Evolutionary conservation across 2,797 vertebrate genomes (phyloP).

Genomic region (Molossus alvarezi): DNA sequence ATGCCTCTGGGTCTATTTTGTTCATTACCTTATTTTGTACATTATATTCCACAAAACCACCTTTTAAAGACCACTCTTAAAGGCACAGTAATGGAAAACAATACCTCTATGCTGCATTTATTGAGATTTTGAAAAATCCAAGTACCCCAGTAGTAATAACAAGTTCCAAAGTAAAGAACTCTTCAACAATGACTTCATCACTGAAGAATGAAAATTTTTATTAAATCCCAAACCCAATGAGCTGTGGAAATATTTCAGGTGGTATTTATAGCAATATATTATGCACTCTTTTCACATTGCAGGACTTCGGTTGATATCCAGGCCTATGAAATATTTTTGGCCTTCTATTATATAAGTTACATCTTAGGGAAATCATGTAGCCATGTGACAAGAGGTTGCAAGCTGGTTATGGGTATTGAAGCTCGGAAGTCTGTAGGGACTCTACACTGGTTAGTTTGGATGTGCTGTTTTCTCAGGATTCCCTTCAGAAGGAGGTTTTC

Average conservation of each 20-base stretch:
- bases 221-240: constrained; percentile 55
- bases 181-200: constrained; percentile 21
- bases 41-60: no score
- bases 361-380: background rate
- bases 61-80: constrained; percentile 38
- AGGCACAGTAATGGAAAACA: background rate
- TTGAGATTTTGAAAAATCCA: constrained; percentile 58
- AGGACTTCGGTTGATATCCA: background rate
- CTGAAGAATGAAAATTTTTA: constrained; percentile 64
- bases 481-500: constrained; percentile 38
- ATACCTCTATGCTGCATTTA: background rate
- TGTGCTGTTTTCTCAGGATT: background rate
- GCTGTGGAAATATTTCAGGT: constrained; percentile 30
- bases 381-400: background rate
- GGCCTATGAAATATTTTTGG: background rate
- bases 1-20: no score
- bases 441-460: background rate
- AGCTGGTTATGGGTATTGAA: background rate
- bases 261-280: background rate
- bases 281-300: background rate
- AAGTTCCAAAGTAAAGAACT: constrained; percentile 40
- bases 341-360: background rate
- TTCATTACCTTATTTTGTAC: no score
- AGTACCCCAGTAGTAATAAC: background rate
- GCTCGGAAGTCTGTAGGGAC: background rate